Conservation (phyloP, 2,888 invertebrate genomes). For the Trichacis sp. region DNA sequence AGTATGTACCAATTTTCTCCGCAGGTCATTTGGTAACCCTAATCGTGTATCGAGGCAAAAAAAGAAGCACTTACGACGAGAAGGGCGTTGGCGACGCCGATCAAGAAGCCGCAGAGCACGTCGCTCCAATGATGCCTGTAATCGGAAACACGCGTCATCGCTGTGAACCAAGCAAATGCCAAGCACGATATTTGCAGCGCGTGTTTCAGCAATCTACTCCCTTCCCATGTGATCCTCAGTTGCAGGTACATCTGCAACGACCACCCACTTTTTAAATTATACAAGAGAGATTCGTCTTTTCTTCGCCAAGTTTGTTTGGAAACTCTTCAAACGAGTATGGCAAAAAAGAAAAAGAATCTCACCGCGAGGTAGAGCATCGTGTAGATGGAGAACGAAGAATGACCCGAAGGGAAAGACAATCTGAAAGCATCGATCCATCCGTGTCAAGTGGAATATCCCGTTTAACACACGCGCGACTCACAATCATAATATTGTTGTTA, state of each 20-base stretch:
- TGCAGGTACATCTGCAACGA: slow-evolving; percentile 87
- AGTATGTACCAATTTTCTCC: too few species aligned
- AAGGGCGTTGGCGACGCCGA: slow-evolving; percentile 78
- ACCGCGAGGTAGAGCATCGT: slow-evolving; percentile 88
- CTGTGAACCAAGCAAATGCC: slow-evolving; percentile 85
- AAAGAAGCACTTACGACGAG: slow-evolving; percentile 74
- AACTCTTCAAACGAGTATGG: neutral
- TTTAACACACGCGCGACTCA: too few species aligned
- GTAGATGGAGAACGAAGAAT: slow-evolving; percentile 90
- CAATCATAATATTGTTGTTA: too few species aligned
- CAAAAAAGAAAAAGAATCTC: too few species aligned
- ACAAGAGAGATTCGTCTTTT: too few species aligned
- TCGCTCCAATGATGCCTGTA: slow-evolving; percentile 99
- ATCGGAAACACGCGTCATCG: slow-evolving; percentile 92
- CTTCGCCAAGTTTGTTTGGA: neutral
- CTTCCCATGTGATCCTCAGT: slow-evolving; percentile 83
- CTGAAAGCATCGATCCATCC: slow-evolving; percentile 65
- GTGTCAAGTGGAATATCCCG: slow-evolving; percentile 50
- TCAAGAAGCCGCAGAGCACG: slow-evolving; percentile 84
- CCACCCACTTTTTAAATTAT: too few species aligned
- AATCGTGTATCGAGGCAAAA: too few species aligned
- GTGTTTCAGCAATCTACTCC: slow-evolving; percentile 84
- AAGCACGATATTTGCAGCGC: slow-evolving; percentile 86
- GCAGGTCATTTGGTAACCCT: too few species aligned
- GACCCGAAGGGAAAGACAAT: slow-evolving; percentile 92